A percentile compares a stretch with the other conserved stretches of the same genome.
These are phyloP conservation scores for Drosophila mercatorum DNA, from an alignment of 2,888 invertebrate species.

Conservation along the genomic window DNA sequence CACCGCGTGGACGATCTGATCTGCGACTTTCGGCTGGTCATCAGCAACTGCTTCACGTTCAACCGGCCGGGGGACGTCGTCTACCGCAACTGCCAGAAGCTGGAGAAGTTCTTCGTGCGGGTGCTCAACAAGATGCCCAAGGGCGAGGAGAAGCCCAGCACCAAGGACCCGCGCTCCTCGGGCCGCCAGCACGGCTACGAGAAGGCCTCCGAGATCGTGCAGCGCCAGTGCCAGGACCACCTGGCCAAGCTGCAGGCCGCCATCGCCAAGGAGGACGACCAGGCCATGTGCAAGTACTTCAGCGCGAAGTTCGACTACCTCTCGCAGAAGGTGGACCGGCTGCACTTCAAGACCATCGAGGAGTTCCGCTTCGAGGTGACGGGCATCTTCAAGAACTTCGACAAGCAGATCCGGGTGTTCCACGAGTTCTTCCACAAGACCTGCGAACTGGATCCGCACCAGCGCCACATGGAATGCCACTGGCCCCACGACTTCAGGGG, in stretches of 20 bases:
- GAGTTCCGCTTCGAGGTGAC: constrained; percentile 39
- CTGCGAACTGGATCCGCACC: constrained; percentile 1
- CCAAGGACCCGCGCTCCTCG: constrained; percentile 30
- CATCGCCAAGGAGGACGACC: constrained; percentile 16
- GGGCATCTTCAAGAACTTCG: constrained; percentile 31
- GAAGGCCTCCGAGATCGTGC: constrained; percentile 3
- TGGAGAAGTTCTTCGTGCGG: constrained; percentile 42
- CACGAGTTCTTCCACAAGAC: constrained; percentile 14
- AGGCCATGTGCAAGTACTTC: constrained; percentile 27
- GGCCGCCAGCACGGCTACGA: constrained; percentile 18
- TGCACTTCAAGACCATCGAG: constrained; percentile 28
- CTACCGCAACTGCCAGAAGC: constrained; percentile 34
- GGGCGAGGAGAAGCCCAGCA: constrained; percentile 43
- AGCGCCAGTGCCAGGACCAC: constrained; percentile 33
- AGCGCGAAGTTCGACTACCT: constrained; percentile 16
- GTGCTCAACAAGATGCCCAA: constrained; percentile 41
- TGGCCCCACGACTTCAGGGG: background rate
- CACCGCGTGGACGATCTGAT: constrained; percentile 25
- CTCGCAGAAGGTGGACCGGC: constrained; percentile 22
- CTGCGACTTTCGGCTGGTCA: constrained; percentile 28
- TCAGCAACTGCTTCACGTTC: constrained; percentile 36
- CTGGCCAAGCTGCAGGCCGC: constrained; percentile 14
- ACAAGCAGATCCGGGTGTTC: constrained; percentile 11
- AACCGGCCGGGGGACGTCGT: constrained; percentile 22
- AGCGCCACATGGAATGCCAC: constrained; percentile 4